Percentiles rank a stretch among this genome's conserved stretches.
Conservation (phyloP, 2,888 invertebrate species). For the Catonia carolina region DNA sequence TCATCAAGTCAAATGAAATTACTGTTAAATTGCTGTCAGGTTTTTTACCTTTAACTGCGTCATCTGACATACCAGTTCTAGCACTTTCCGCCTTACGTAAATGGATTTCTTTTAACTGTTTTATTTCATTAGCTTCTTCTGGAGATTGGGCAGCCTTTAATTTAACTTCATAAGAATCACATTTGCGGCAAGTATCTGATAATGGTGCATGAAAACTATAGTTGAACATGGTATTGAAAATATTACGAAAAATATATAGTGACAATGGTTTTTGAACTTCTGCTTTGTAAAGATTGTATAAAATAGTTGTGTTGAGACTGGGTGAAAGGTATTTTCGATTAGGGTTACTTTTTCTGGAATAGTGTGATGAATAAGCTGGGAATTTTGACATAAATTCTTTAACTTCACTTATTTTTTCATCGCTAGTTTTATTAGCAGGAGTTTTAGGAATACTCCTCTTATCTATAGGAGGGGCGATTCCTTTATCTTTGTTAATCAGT, state of each 20-base stretch:
- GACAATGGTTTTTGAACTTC: conserved; percentile 14
- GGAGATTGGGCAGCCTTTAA: conserved; percentile 12
- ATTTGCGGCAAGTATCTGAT: conserved; percentile 11
- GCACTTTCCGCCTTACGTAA: conserved; percentile 15
- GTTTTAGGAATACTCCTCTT: too few species aligned
- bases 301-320: too few species aligned
- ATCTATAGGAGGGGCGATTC: too few species aligned
- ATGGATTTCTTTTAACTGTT: conserved; percentile 13
- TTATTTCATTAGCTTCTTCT: conserved; percentile 12
- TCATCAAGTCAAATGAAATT: too few species aligned
- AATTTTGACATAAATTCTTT: too few species aligned
- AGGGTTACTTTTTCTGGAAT: too few species aligned
- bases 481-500: too few species aligned
- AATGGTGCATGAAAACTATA: background rate
- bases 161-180: conserved; percentile 7
- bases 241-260: conserved; percentile 6
- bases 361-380: too few species aligned
- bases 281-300: conserved; percentile 18
- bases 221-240: conserved; percentile 11
- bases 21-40: background rate
- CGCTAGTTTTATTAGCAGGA: too few species aligned
- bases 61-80: conserved; percentile 10
- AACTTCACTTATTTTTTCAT: too few species aligned
- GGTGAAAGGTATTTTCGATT: too few species aligned
- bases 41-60: conserved; percentile 15